These are phyloP conservation scores for Drosophila fungiperda DNA, from an alignment of 2,888 invertebrate species.

Conservation along the genomic window DNA sequence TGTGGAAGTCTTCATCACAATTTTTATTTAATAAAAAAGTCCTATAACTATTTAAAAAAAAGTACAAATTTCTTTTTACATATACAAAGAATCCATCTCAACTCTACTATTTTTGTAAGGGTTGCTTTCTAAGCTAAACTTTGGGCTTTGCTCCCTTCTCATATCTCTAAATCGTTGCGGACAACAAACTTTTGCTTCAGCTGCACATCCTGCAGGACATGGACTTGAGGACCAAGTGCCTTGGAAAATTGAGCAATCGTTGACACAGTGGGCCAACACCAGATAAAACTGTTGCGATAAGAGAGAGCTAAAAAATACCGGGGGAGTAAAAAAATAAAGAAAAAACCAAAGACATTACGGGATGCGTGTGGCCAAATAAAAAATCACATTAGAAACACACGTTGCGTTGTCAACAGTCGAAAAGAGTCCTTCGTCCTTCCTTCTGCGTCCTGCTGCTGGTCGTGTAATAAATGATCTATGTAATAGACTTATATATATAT, in stretches of 20 bases:
- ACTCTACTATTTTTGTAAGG: not conserved
- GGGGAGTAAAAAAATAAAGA: conserved; percentile 22
- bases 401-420: conserved; percentile 58
- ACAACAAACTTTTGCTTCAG: not conserved
- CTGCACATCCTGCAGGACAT: conserved; percentile 1
- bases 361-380: conserved; percentile 62
- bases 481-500: conserved; percentile 64
- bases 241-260: conserved; percentile 61
- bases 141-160: not conserved
- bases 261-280: conserved; percentile 14
- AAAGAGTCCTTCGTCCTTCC: conserved; percentile 17
- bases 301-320: conserved; percentile 50
- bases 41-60: not conserved
- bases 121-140: not conserved
- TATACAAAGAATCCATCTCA: not conserved
- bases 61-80: not conserved
- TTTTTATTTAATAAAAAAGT: no score
- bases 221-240: conserved; percentile 25
- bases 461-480: conserved; percentile 83
- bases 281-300: conserved; percentile 63
- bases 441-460: conserved; percentile 26
- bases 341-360: conserved; percentile 47
- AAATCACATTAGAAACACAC: conserved; percentile 83
- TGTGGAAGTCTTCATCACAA: no score
- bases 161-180: conserved; percentile 1